Evolutionary conservation across 2,797 vertebrate genomes (phyloP), one percentile per base, ranked within the genome.

Genomic region (Enteromius viviparus): DNA sequence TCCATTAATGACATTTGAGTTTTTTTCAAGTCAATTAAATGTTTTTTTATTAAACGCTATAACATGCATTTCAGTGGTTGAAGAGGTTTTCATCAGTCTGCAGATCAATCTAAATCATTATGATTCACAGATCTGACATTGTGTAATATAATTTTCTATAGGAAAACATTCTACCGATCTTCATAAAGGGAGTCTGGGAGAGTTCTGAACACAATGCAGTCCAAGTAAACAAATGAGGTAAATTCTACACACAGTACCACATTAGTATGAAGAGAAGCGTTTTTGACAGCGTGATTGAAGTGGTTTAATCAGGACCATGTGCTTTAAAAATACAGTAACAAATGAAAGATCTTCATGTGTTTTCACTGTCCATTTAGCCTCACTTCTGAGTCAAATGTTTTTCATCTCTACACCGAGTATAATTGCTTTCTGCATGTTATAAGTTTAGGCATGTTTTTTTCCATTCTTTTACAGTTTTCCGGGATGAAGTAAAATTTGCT

Each of bases 121-220:
- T 68, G 85, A 90, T 88, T 89, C 65, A 88, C 72, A 78, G 81
- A 80, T 66, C 64, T 83, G 86, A 86, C 87, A 87, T 89, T 81
- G 88, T 66, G 83, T 81, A 58, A 29, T 58, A 77, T 75, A 62
- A 75, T 89, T 84, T 69, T 55, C 78, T 69, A 45, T n/a, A 45
- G 74, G 40, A 62, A 58, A 65, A 45, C 14, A 68, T 83, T 81
- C 86, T 84, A 85, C 45, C 70, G 23, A 84, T 76, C 10, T 81
- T 85, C 53, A 78, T 85, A 78, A 84, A 78, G 21, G 74, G 51
- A 66, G 79, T 68, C 21, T 51, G 23, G 71, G 47, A 53, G 53
- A 40, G 45, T 72, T 81, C 65, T 76, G 64, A 62, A 76, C n/a
- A 77, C 37, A 42, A 15, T 23, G 32, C 32, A 74, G 53, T 74